These are phyloP conservation scores for Riptortus pedestris DNA, from an alignment of 1,140 invertebrate species.

Conservation along the genomic window DNA sequence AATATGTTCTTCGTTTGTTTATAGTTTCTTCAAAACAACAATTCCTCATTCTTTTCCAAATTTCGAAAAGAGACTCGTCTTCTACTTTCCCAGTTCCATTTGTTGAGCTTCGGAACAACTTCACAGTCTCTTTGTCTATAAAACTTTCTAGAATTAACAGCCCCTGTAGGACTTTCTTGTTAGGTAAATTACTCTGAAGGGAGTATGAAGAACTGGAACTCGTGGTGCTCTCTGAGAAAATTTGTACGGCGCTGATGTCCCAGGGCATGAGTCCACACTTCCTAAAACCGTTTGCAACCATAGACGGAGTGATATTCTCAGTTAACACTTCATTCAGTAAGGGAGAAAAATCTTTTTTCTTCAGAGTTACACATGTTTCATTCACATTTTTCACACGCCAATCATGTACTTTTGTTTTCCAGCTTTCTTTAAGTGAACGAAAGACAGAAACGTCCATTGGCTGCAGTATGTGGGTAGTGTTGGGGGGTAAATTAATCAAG, in stretches of 20 bases:
- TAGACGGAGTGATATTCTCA: slow-evolving; percentile 10
- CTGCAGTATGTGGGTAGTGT: slow-evolving; percentile 39
- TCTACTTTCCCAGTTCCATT: no score
- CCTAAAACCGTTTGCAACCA: slow-evolving; percentile 35
- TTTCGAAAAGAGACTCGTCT: no score
- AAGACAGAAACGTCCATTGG: slow-evolving; percentile 38
- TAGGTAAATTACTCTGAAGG: no score
- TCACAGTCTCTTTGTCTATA: no score
- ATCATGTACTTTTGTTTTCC: slow-evolving; percentile 34
- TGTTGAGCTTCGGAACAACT: no score
- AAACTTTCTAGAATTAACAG: no score
- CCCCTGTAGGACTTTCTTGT: no score
- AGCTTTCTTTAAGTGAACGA: slow-evolving; percentile 35
- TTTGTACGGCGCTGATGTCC: slow-evolving; percentile 32
- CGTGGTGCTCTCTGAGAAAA: no score
- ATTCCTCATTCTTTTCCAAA: no score
- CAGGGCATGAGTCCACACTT: slow-evolving; percentile 36
- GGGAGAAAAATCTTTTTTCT: neutral
- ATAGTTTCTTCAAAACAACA: no score
- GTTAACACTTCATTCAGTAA: slow-evolving; percentile 14
- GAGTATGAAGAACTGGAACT: no score
- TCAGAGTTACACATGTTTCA: neutral
- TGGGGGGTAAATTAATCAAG: slow-evolving; percentile 37
- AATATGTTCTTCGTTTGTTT: no score
- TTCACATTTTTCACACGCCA: slow-evolving; percentile 25